Conservation (phyloP, 2,113 vertebrate genomes). For the Carassius auratus region DNA sequence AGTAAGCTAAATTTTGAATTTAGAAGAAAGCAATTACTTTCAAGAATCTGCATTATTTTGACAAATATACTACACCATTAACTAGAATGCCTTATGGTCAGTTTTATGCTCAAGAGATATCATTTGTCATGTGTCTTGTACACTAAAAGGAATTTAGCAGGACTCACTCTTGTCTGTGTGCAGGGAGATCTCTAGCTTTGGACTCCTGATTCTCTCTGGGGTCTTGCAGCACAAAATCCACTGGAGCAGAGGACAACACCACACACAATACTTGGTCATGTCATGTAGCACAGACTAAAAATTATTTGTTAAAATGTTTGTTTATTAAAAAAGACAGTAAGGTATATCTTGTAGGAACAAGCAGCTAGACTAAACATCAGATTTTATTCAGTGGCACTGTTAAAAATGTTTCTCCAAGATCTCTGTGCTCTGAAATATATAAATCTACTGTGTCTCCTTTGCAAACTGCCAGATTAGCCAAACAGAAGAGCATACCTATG, state of each 20-base stretch:
- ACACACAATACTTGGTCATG: neutral
- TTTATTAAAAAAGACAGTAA: neutral
- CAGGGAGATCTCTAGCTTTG: slow-evolving; percentile 63
- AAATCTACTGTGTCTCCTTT: neutral
- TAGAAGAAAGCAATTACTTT: neutral
- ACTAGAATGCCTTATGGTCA: neutral
- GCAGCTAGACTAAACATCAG: neutral
- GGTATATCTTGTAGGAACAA: neutral
- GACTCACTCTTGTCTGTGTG: slow-evolving; percentile 85
- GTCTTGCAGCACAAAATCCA: slow-evolving; percentile 83
- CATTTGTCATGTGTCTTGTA: neutral
- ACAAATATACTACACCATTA: neutral
- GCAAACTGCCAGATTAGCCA: neutral
- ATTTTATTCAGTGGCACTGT: neutral
- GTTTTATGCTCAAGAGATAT: neutral
- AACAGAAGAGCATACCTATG: slow-evolving; percentile 74
- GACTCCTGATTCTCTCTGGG: slow-evolving; percentile 72
- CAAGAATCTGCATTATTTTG: neutral
- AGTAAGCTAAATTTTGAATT: neutral
- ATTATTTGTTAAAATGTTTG: neutral
- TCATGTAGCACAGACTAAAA: neutral
- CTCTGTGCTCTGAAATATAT: neutral
- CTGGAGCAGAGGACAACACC: slow-evolving; percentile 64
- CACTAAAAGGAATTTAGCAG: neutral
- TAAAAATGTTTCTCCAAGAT: neutral